phyloP scores from a whole-genome alignment of 2,888 invertebrate species.

The Leptinotarsa juncta region DNA sequence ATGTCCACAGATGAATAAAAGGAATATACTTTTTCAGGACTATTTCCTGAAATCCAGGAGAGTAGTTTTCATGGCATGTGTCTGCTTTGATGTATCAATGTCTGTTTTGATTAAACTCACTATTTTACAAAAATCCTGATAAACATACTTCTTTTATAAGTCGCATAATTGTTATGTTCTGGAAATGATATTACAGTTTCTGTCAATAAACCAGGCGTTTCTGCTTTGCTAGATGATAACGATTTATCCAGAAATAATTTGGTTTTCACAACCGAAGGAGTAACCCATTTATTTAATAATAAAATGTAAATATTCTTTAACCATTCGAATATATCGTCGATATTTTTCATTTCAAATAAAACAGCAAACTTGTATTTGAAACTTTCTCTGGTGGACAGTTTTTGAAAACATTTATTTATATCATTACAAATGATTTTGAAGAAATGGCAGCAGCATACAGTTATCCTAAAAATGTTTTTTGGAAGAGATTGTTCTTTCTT shows the following conservation, averaged over 20 bases:
- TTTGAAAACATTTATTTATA: slow-evolving; percentile 6
- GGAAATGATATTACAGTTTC: not conserved
- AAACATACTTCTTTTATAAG: slow-evolving; percentile 1
- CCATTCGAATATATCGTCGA: slow-evolving; percentile 5
- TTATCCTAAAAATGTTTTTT: not conserved
- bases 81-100: not conserved
- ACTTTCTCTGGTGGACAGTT: not conserved
- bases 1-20: not conserved
- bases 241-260: not conserved
- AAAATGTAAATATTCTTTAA: not conserved
- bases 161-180: not conserved
- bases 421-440: slow-evolving; percentile 21
- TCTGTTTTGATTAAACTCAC: not conserved
- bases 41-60: no score
- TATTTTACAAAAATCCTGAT: slow-evolving; percentile 4
- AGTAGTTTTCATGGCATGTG: not conserved
- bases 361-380: not conserved
- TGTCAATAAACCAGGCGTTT: not conserved
- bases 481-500: not conserved
- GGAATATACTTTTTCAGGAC: no score
- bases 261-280: not conserved
- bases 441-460: slow-evolving; percentile 21
- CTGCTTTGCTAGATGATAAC: no score
- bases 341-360: slow-evolving; percentile 12
- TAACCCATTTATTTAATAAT: not conserved